Evolutionary conservation across 30 jellyfish, hydroid and myxozoan species (phyloP).

Genomic region (Rhopilema esculentum): DNA sequence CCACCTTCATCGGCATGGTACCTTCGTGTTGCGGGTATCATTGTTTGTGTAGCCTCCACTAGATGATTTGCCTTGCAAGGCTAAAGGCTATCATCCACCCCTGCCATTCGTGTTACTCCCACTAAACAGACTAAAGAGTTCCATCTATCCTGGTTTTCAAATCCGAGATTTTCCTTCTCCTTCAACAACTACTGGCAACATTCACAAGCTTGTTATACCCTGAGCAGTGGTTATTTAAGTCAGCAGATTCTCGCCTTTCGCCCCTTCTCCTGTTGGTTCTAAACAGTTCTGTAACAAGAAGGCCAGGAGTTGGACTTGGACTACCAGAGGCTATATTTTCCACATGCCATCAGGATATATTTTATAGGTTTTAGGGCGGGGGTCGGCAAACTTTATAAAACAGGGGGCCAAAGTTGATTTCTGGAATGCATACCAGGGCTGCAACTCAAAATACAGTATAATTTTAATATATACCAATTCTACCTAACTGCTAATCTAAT

Average conservation of each 20-base stretch:
- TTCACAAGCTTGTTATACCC: constrained; percentile 46
- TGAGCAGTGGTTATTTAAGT: constrained; percentile 30
- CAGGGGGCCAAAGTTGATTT: too few relatives aligned
- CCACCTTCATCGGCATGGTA: constrained; percentile 53
- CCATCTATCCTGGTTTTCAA: constrained; percentile 67
- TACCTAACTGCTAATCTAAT: too few relatives aligned
- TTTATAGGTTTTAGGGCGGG: too few relatives aligned
- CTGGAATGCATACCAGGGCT: too few relatives aligned
- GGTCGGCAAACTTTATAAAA: too few relatives aligned
- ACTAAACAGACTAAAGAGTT: constrained; percentile 38
- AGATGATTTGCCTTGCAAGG: neutral
- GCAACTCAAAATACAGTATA: too few relatives aligned
- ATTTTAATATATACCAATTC: too few relatives aligned
- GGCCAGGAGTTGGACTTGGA: constrained; percentile 61
- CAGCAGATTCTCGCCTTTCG: constrained; percentile 32
- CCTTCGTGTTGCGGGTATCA: constrained; percentile 61
- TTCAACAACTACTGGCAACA: constrained; percentile 22
- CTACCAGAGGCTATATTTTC: constrained; percentile 43
- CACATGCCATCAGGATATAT: constrained; percentile 24
- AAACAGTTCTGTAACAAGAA: constrained; percentile 39
- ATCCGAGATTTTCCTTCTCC: constrained; percentile 68
- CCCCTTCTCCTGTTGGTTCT: constrained; percentile 39
- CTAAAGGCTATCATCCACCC: too few relatives aligned
- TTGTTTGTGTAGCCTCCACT: constrained; percentile 45
- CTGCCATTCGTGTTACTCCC: too few relatives aligned